Base-by-base conservation (phyloP, 2,888 invertebrate species). In the Tuberolachnus salignus region DNA sequence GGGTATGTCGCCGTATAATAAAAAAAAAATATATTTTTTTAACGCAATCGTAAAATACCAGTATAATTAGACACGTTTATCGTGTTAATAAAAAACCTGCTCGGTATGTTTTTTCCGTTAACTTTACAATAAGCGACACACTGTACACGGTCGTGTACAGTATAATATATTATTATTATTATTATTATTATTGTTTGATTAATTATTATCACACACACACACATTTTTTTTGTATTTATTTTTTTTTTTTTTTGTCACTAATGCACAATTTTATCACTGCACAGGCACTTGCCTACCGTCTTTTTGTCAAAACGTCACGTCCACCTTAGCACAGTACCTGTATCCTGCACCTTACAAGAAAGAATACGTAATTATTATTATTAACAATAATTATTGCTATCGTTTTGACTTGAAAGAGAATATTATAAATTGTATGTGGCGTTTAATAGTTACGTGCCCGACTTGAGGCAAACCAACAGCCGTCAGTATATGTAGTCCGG, bases 231-330 rank as follows among this genome's bases (percentile, higher is more conserved):
- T 6, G 9, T 63, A 10, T 34, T 34, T 34, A 19, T 49, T 66
- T 51, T n/a, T n/a, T 59, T 57, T 57, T 55, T 11, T 61, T 55
- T 64, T 59, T 42, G 21, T 59, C 66, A 69, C 78, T 78, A 78
- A 78, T 51, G 59, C 78, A 78, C 78, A 78, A 51, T 51, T 78
- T 75, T 78, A 78, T 59, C 34, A 34, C 34, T 34, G 78, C 78
- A 78, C 78, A 78, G 78, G 78, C 78, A 59, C 78, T 78, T 78
- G 78, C 78, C 78, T 78, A 69, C 78, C 78, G 78, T 78, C 78
- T 59, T 78, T 78, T 78, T 78, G 78, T 59, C 78, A 78, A 78
- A 78, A 78, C 78, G 78, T 78, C 78, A 78, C 78, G 11, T 69
- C 67, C 61, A 78, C 69, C 8, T 69, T 78, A 78, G 57, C 78